Base-by-base conservation (phyloP, 2,113 vertebrate genomes). In the Actenoides hombroni region DNA sequence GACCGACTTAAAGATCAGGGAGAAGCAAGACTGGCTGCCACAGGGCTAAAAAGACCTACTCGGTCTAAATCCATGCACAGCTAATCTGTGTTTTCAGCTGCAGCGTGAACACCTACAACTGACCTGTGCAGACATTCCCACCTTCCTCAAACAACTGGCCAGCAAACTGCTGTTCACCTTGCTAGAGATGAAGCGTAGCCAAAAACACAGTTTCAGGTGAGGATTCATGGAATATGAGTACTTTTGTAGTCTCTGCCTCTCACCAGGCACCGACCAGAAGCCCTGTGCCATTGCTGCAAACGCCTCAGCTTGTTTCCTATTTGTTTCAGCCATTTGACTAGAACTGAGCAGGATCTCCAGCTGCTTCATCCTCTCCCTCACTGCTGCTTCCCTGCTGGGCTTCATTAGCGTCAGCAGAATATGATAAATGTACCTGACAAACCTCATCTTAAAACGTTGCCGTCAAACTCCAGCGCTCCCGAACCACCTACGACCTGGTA, bases 341-440 rank as follows among this genome's bases (percentile, higher is more conserved):
- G 49, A n/a, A 59, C 64, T 40, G 42, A 42, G 40, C 49, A 53
- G 51, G 5, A 7, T 10, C n/a, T 56, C 40, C 18, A 81, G 71
- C 44, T 60, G 19, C 59, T 69, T 46, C 44, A 60, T 21, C 24
- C 40, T 29, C 24, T 53, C 54, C 40, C 11, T 82, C 49, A 11
- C 59, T 67, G 46, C 73, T 67, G 21, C 40, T 83, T 86, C 64
- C 83, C 68, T 63, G 29, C 16, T 90, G 60, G 75, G 68, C 70
- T 92, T 56, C 56, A 49, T 68, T 56, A 85, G 21, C 3, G 0
- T 46, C 83, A 95, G 70, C 80, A 59, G 31, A 67, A 53, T 10
- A 42, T 56, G 68, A 91, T 49, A 68, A 94, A 77, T 48, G 44
- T 71, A 31, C 46, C 88, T 46, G 77, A 83, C 53, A 86, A 89